Evolutionary conservation across 2,888 invertebrate genomes (phyloP).

Genomic region (Automeris io): DNA sequence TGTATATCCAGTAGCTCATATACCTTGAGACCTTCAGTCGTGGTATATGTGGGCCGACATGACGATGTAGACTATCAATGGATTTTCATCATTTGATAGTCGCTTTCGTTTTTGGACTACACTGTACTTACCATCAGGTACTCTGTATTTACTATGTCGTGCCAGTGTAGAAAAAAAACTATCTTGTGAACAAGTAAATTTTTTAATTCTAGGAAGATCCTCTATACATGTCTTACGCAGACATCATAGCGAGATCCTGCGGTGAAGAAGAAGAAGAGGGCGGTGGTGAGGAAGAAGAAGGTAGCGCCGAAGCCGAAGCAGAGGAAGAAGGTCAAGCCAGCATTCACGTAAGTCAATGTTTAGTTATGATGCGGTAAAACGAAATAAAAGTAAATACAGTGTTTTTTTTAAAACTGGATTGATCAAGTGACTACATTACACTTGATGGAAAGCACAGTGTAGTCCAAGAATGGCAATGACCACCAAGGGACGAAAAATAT

Average conservation of each 20-base stretch:
- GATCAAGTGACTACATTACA: no score
- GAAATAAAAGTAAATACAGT: background rate
- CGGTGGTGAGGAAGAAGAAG: constrained; percentile 90
- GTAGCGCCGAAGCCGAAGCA: constrained; percentile 79
- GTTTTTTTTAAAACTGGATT: background rate
- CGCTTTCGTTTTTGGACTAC: no score
- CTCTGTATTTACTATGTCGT: no score
- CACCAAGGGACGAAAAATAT: no score
- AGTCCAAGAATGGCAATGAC: no score
- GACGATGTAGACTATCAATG: no score
- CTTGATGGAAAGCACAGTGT: no score
- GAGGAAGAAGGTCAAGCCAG: constrained; percentile 88
- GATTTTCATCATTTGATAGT: no score
- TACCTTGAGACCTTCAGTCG: no score
- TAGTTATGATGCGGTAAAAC: background rate
- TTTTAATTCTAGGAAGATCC: constrained; percentile 84
- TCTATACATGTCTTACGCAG: constrained; percentile 98
- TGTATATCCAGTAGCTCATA: no score
- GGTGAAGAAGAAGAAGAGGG: constrained; percentile 99
- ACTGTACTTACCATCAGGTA: no score
- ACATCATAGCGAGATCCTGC: constrained; percentile 97
- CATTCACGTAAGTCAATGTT: constrained; percentile 87
- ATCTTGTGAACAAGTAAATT: background rate
- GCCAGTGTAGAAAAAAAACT: background rate
- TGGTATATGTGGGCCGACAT: no score